phyloP scores from a whole-genome alignment of 2,113 vertebrate species.

The Hydropotes inermis region DNA sequence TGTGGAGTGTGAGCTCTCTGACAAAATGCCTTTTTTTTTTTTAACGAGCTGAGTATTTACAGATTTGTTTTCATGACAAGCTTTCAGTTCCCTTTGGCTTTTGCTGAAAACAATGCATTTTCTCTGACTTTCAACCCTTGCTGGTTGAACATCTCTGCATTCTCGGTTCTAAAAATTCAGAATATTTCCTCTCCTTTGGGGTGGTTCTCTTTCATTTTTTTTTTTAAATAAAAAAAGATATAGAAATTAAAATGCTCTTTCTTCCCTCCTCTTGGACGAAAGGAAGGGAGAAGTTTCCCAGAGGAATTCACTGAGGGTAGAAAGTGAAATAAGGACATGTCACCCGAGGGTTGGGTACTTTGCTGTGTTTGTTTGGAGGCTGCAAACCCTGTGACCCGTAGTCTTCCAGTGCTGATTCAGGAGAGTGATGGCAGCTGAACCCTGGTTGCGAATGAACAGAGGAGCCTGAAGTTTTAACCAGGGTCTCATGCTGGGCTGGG shows the following conservation, averaged over 20 bases:
- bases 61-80: not conserved
- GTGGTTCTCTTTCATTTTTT: not conserved
- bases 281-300: not conserved
- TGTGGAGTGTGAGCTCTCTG: not conserved
- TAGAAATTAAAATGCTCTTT: not conserved
- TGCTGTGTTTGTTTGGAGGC: not conserved
- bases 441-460: not conserved
- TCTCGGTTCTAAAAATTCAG: not conserved
- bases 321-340: not conserved
- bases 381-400: rapidly evolving
- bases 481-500: not conserved
- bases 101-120: not conserved
- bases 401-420: not conserved
- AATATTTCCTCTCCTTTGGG: not conserved
- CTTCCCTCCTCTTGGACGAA: not conserved
- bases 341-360: rapidly evolving
- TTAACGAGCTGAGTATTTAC: not conserved
- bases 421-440: not conserved
- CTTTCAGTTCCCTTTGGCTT: not conserved
- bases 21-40: not conserved
- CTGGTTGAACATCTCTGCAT: not conserved
- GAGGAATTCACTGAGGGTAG: not conserved
- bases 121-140: not conserved
- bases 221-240: not conserved
- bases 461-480: not conserved